Percentiles rank a stretch among this genome's conserved stretches.
phyloP scores from a whole-genome alignment of 2,888 invertebrate species.

The Zeuzera pyrina region DNA sequence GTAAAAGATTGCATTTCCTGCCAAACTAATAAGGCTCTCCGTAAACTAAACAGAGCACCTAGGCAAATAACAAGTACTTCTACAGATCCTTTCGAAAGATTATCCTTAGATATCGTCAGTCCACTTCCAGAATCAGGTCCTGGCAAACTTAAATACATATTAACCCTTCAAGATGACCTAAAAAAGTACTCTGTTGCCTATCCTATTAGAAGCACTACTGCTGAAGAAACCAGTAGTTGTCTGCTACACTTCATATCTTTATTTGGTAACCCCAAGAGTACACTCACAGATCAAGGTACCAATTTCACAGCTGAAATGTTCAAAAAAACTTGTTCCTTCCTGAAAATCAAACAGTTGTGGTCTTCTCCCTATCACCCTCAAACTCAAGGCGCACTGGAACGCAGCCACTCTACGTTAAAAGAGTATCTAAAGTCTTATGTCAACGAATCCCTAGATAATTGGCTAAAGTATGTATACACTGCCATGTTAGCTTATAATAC shows the following conservation, averaged over 20 bases:
- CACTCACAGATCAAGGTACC: slow-evolving; percentile 13
- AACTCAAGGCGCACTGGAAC: slow-evolving; percentile 17
- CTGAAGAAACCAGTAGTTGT: slow-evolving; percentile 13
- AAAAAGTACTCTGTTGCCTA: slow-evolving; percentile 15
- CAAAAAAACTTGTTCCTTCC: slow-evolving; percentile 6
- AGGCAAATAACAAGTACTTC: too few species aligned
- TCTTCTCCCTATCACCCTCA: slow-evolving; percentile 13
- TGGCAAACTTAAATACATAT: slow-evolving; percentile 11
- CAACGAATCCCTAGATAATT: too few species aligned
- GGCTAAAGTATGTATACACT: slow-evolving; percentile 18
- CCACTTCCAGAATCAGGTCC: slow-evolving; percentile 13
- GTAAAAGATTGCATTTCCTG: slow-evolving; percentile 8
- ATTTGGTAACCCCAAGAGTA: slow-evolving; percentile 12
- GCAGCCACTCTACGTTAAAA: too few species aligned
- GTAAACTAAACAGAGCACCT: too few species aligned
- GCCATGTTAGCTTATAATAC: slow-evolving; percentile 20
- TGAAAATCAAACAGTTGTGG: slow-evolving; percentile 10
- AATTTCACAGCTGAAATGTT: slow-evolving; percentile 10
- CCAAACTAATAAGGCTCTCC: slow-evolving; percentile 11
- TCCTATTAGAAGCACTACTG: slow-evolving; percentile 9
- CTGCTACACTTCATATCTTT: slow-evolving; percentile 15
- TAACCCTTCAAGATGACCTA: slow-evolving; percentile 15
- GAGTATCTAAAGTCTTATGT: too few species aligned
- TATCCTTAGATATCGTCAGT: too few species aligned
- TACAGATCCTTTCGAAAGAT: too few species aligned